These are phyloP conservation scores for Lutjanus campechanus DNA, from an alignment of 2,797 vertebrate genomes.

Conservation along the genomic window DNA sequence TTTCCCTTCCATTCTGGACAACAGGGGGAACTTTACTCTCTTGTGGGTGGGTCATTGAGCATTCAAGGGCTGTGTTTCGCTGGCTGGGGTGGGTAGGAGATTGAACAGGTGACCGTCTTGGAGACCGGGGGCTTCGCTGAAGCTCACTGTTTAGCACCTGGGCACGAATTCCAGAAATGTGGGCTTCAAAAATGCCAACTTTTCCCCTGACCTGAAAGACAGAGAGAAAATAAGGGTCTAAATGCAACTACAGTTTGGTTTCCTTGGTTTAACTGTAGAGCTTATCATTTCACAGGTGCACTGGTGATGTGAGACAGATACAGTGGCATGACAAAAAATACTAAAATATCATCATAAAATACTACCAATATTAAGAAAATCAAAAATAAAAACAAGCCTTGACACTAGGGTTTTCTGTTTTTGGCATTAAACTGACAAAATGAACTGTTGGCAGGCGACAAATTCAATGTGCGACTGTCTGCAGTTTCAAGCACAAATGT, in stretches of 20 bases:
- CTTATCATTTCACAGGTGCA: conserved; percentile 40
- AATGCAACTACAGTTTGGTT: conserved; percentile 25
- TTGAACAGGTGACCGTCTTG: conserved; percentile 76
- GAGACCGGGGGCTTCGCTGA: conserved; percentile 87
- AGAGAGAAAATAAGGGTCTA: conserved; percentile 5
- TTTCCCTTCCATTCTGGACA: conserved; percentile 83
- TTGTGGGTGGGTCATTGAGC: conserved; percentile 70
- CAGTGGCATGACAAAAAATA: background rate
- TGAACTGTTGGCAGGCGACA: conserved; percentile 21
- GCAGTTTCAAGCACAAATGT: conserved; percentile 20
- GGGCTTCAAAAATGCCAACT: conserved; percentile 94
- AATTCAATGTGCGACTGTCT: conserved; percentile 21
- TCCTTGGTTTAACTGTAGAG: conserved; percentile 22
- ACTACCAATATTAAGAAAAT: background rate
- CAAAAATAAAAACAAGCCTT: background rate
- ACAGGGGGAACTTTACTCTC: conserved; percentile 63
- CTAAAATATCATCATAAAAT: background rate
- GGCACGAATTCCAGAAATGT: conserved; percentile 87
- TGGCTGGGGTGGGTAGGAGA: conserved; percentile 43
- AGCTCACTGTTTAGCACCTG: conserved; percentile 87
- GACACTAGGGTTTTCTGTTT: background rate
- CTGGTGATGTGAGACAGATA: background rate
- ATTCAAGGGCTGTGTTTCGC: conserved; percentile 50
- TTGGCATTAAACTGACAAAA: conserved; percentile 34
- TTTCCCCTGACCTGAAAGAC: conserved; percentile 81